Conservation (phyloP, 2,113 vertebrate genomes). For the Siphamia tubifer region DNA sequence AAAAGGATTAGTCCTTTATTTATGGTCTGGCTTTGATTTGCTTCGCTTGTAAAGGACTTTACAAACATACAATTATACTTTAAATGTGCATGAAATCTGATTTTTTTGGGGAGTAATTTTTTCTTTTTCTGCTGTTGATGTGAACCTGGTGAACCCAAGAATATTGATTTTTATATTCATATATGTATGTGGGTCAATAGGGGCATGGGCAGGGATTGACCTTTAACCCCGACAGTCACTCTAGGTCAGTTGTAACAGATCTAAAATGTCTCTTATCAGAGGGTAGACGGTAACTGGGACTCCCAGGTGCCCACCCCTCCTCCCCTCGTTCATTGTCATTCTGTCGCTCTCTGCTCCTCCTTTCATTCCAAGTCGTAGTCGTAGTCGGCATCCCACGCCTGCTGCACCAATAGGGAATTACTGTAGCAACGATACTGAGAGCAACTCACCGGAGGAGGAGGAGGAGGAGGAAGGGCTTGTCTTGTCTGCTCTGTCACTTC, state of each 20-base stretch:
- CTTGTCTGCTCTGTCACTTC: conserved; percentile 70
- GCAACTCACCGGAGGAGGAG: neutral
- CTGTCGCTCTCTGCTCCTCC: conserved; percentile 31
- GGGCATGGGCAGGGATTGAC: conserved; percentile 33
- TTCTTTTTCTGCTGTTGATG: conserved; percentile 1
- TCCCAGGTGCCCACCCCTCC: conserved; percentile 56
- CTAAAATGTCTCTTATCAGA: conserved; percentile 63
- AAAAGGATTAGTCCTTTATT: conserved; percentile 63
- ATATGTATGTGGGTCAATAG: conserved; percentile 10
- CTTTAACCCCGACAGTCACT: conserved; percentile 46
- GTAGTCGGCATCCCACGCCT: conserved; percentile 58
- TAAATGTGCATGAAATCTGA: conserved; percentile 16
- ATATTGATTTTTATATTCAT: conserved; percentile 10
- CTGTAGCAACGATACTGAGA: conserved; percentile 30
- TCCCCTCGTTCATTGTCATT: conserved; percentile 63
- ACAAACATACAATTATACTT: conserved; percentile 40
- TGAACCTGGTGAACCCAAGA: conserved; percentile 18
- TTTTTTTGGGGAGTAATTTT: too few species aligned
- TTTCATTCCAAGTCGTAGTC: conserved; percentile 57
- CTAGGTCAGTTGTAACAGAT: conserved; percentile 57
- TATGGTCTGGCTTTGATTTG: conserved; percentile 31
- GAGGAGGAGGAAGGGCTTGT: neutral
- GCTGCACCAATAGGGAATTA: conserved; percentile 55
- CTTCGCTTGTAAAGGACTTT: conserved; percentile 30
- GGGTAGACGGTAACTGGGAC: conserved; percentile 46